Conservation (phyloP, 2,888 invertebrate species). For the Drosophila birchii region DNA sequence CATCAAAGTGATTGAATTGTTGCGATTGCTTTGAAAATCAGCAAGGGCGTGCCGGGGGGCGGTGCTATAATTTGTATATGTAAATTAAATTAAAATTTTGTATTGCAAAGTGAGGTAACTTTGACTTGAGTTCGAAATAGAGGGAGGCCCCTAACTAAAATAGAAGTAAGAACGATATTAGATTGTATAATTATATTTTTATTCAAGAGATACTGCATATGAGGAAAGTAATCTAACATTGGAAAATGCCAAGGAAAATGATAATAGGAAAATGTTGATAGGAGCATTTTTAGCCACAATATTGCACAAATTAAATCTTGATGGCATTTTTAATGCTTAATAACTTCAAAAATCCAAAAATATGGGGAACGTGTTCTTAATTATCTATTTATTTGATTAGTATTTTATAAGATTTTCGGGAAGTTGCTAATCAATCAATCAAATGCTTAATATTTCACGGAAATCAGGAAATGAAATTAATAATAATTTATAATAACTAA, state of each 20-base stretch:
- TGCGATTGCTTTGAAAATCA: conserved; percentile 78
- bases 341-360: too few species aligned
- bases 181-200: background rate
- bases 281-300: background rate
- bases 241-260: too few species aligned
- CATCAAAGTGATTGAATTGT: conserved; percentile 83
- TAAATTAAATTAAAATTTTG: conserved; percentile 78
- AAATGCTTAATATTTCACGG: too few species aligned
- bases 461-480: too few species aligned
- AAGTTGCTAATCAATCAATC: too few species aligned
- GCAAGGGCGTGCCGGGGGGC: conserved; percentile 38
- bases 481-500: too few species aligned
- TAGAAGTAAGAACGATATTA: rapidly evolving
- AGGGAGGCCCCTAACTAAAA: too few species aligned
- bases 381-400: too few species aligned
- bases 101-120: conserved; percentile 4
- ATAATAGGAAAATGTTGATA: background rate
- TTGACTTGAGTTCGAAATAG: background rate
- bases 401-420: too few species aligned
- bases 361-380: too few species aligned
- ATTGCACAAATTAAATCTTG: rapidly evolving
- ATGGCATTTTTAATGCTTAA: background rate
- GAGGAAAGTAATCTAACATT: too few species aligned
- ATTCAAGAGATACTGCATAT: background rate
- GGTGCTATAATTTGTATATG: conserved; percentile 55